Evolutionary conservation across 2,888 invertebrate species (phyloP).

Genomic region (Cremastinae sp.): DNA sequence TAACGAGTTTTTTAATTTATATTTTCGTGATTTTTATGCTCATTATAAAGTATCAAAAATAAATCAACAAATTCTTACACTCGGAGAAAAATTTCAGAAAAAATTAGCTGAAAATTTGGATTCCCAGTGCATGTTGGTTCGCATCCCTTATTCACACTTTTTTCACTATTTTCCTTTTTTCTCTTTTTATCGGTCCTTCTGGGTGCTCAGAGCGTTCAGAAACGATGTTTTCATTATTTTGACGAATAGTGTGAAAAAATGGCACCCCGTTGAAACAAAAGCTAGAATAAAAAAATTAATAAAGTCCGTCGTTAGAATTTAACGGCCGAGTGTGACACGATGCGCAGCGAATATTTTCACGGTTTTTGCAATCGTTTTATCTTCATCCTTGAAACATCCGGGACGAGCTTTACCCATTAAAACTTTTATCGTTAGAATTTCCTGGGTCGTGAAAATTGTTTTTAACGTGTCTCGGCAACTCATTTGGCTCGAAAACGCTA

Average conservation of each 20-base stretch:
- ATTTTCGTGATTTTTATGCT: too few species aligned
- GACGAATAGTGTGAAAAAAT: constrained; percentile 10
- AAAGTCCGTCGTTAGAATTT: constrained; percentile 1
- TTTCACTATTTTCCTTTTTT: not conserved
- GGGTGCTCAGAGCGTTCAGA: not conserved
- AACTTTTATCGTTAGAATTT: constrained; percentile 28
- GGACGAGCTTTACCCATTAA: constrained; percentile 30
- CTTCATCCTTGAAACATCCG: not conserved
- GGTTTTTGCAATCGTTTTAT: not conserved
- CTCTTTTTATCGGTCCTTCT: too few species aligned
- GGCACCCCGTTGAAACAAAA: not conserved
- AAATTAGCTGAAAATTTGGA: too few species aligned
- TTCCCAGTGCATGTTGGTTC: too few species aligned
- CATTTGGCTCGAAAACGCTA: constrained; percentile 34
- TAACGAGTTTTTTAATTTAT: too few species aligned
- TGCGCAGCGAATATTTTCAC: constrained; percentile 33
- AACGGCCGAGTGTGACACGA: not conserved
- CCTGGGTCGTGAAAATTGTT: not conserved
- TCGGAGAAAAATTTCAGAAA: too few species aligned
- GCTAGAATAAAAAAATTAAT: constrained; percentile 38
- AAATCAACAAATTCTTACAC: too few species aligned
- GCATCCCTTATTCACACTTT: constrained; percentile 4
- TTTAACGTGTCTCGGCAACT: constrained; percentile 48
- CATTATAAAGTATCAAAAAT: too few species aligned
- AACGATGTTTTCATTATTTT: constrained; percentile 18